Base-by-base conservation (phyloP, 1,140 invertebrate species). In the Hermetia illucens region DNA sequence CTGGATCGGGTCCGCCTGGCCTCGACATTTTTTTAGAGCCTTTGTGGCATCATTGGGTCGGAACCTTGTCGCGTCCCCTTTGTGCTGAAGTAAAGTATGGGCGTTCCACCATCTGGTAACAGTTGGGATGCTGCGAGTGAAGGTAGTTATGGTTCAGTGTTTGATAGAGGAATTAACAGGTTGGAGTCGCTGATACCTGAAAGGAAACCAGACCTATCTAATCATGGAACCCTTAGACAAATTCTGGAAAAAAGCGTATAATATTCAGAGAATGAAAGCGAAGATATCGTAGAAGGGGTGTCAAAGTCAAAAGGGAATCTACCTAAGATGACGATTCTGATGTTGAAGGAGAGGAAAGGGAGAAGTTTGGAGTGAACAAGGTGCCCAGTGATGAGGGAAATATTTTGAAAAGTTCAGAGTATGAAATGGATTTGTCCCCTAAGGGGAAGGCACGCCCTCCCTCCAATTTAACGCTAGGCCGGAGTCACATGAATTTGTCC, bases 101-200 rank as follows among this genome's bases (percentile, higher is more conserved):
- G 70, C 1, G 66, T 41, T 36, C 69, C 71, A 27, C 65, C 63
- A 5, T 41, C 49, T 34, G 46, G 37, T 21, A 55, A 66, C 46
- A 64, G 69, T 51, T 54, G 70, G 42, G 66, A 58, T 30, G 65
- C 63, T 15, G 63, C 61, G 0, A 86, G 82, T 52, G 82, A 82
- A 9, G 86, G 83, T 48, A 82, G 87, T 49, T 85, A 82, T 1
- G 87, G 82, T 56, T 86, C 83, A 5, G 76, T 86, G 61, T 85
- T 81, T 2, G 82, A 85, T 49, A 63, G 78, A 33, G 77, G 77
- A 6, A 75, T 77, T 36, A 80, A 76, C 44, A 66, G 81, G 39
- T 72, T 80, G 4, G 80, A 84, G 39, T 72, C 79, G 8, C 68
- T 82, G 41, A 84, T 81, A 9, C 82, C 82, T 0, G 58, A 71